Conservation (phyloP, 2,888 invertebrate genomes). For the Chaetoderma sp. region DNA sequence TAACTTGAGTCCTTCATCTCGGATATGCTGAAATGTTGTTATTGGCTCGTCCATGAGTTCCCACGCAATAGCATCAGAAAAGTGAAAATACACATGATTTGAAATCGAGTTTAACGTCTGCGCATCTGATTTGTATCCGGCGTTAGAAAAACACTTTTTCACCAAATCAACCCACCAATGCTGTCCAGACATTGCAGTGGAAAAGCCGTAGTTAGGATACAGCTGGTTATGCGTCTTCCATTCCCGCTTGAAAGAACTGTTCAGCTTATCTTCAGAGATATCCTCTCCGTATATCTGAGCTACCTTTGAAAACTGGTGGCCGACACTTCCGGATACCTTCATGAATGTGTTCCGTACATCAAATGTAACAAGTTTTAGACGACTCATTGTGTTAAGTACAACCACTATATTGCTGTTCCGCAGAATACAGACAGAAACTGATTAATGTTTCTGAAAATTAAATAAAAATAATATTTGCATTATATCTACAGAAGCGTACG, state of each 20-base stretch:
- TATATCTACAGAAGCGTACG: no score
- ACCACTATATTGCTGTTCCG: no score
- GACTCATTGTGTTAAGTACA: no score
- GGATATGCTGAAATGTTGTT: constrained; percentile 39
- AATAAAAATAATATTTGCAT: no score
- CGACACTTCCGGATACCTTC: constrained; percentile 79
- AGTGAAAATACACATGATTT: constrained; percentile 72
- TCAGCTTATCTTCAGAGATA: constrained; percentile 72
- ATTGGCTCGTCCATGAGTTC: constrained; percentile 70
- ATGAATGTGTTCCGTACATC: constrained; percentile 89
- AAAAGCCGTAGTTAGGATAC: constrained; percentile 85
- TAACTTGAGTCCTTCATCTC: constrained; percentile 64
- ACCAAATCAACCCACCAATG: constrained; percentile 87
- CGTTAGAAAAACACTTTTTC: constrained; percentile 75
- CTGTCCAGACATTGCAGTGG: constrained; percentile 78
- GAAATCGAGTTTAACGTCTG: constrained; percentile 50
- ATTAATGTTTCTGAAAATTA: no score
- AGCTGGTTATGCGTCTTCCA: constrained; percentile 77
- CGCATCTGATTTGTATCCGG: constrained; percentile 41
- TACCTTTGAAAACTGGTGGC: constrained; percentile 80
- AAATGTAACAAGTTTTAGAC: constrained; percentile 77
- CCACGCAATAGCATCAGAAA: constrained; percentile 82
- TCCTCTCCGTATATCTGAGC: constrained; percentile 79
- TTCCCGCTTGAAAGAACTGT: constrained; percentile 76
- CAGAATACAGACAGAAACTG: no score